Percentiles rank a stretch among this genome's conserved stretches.
Evolutionary conservation across 2,888 invertebrate genomes (phyloP).

Genomic region (Ecliptopera silaceata): DNA sequence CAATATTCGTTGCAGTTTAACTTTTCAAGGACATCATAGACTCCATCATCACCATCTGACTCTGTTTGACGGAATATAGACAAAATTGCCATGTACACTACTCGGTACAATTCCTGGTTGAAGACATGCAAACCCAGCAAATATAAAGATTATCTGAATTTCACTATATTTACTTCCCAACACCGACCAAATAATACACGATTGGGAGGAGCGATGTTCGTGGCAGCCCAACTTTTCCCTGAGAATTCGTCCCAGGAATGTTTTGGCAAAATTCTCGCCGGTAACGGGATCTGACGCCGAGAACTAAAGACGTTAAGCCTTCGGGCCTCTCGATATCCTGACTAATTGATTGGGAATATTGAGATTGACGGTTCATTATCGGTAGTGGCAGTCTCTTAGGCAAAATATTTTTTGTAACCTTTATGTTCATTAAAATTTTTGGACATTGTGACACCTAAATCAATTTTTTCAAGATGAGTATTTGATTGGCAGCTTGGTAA

Average conservation of each 20-base stretch:
- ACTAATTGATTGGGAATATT: constrained; percentile 37
- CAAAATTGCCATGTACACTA: too few relatives aligned
- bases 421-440: not conserved
- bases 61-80: too few relatives aligned
- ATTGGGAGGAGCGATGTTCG: constrained; percentile 32
- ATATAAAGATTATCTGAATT: too few relatives aligned
- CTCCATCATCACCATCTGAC: too few relatives aligned
- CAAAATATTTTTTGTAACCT: not conserved
- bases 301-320: constrained; percentile 75
- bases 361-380: constrained; percentile 31
- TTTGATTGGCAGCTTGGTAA: too few relatives aligned
- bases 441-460: too few relatives aligned
- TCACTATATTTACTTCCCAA: not conserved
- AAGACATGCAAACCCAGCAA: too few relatives aligned
- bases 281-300: constrained; percentile 56
- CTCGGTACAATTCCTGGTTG: too few relatives aligned
- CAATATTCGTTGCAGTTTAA: too few relatives aligned
- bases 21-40: too few relatives aligned
- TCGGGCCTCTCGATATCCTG: constrained; percentile 43
- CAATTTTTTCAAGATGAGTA: too few relatives aligned
- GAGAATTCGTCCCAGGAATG: constrained; percentile 74
- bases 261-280: constrained; percentile 63
- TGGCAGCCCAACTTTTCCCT: constrained; percentile 60
- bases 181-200: constrained; percentile 30
- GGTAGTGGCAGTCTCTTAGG: not conserved